Evolutionary conservation across 2,113 vertebrate species (phyloP).

Genomic region (Catharus fuscescens): DNA sequence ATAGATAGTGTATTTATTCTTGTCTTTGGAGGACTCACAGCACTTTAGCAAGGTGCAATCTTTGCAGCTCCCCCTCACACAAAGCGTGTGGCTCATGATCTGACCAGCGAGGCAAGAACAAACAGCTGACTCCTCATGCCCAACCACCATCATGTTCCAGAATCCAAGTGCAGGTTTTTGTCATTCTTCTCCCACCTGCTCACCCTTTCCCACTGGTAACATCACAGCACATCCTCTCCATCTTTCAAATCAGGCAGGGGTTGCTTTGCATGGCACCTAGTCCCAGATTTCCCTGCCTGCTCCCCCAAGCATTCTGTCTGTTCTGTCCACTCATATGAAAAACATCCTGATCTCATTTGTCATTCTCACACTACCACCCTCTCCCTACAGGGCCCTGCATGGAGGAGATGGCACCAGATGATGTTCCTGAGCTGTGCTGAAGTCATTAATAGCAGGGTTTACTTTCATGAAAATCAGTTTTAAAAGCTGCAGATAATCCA

Average conservation of each 20-base stretch:
- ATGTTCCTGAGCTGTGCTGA: background rate
- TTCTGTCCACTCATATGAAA: background rate
- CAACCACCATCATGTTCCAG: background rate
- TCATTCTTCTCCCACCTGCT: background rate
- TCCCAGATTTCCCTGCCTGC: background rate
- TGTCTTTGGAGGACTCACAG: background rate
- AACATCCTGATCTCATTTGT: background rate
- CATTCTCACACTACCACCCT: background rate
- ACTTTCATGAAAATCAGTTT: background rate
- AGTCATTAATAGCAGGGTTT: background rate
- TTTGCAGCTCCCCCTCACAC: background rate
- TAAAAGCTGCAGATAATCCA: background rate
- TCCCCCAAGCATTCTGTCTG: background rate
- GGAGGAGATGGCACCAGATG: background rate
- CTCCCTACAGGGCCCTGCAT: background rate
- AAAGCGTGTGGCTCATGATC: accelerated
- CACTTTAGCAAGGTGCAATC: background rate
- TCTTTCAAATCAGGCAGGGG: background rate
- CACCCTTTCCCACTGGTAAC: background rate
- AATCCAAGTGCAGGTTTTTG: background rate
- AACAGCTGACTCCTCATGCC: background rate
- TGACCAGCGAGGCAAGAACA: background rate
- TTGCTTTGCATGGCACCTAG: background rate
- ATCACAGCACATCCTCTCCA: background rate
- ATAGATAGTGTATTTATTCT: background rate